Base-by-base conservation (phyloP, 2,888 invertebrate species). In the Caenorhabditis zanzibari region DNA sequence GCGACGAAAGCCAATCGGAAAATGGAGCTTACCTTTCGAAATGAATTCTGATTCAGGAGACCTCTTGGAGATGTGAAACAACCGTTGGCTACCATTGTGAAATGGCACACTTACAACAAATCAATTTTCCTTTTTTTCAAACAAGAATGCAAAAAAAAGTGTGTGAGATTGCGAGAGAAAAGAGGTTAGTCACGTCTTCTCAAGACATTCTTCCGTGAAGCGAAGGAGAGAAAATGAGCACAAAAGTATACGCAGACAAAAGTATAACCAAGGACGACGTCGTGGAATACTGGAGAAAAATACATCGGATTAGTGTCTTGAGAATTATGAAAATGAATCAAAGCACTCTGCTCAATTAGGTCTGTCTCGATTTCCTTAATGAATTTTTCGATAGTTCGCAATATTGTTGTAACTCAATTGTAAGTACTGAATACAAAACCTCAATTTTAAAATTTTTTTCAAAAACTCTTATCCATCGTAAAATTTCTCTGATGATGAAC, bases 1-100 rank as follows among this genome's bases (percentile, higher is more conserved):
- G 26, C 24, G 41, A 54, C 44, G 19, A 32, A 59, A 63, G 32
- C 47, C 61, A 73, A 73, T 73, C 61, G 49, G 26, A 38, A 26
- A 16, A 32, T 49, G 32, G 49, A 32, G 19, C 73, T 24, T 26
- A 80, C 80, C 83, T 84, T 84, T 12, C 66, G 71, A 63, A 84
- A 75, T 10, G 80, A 84, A 32, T 69, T 63, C 47, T 79, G 83
- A 41, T 58, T 72, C 26, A 72, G 64, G 22, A 82, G 68, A 5
- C 69, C 69, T 6, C 79, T 59, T 32, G 83, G 80, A 1, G 83
- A 84, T 0, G 80, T 74, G 66, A 80, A 84, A 68, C 83, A 80
- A 66, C 83, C 79, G 54, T 84, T 80, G 58, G 74, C 83, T 56
- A 80, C 79, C 74, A 74, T 80, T 74, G 28, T 19, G 22, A 32